A percentile compares a stretch with the other conserved stretches of the same genome.
These are phyloP conservation scores for Poeciliopsis gracilis DNA, from an alignment of 2,797 vertebrate species.

Conservation along the genomic window DNA sequence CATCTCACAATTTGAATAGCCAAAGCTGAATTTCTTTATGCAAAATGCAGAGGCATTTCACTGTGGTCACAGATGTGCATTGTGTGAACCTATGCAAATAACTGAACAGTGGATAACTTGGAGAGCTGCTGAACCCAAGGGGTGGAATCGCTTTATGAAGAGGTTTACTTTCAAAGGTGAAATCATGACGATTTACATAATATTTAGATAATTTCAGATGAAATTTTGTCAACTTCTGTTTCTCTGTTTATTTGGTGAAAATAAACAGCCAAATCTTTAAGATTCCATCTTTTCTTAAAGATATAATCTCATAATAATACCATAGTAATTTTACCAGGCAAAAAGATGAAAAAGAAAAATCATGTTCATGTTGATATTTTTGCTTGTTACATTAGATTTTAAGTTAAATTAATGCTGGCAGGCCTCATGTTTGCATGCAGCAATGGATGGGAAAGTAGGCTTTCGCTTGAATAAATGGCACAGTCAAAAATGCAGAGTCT, in stretches of 20 bases:
- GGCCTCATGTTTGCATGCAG: background rate
- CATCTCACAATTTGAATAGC: slow-evolving; percentile 70
- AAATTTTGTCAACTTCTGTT: background rate
- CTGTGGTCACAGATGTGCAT: slow-evolving; percentile 56
- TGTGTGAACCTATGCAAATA: slow-evolving; percentile 61
- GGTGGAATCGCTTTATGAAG: background rate
- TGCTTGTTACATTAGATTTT: background rate
- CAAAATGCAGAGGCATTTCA: slow-evolving; percentile 68
- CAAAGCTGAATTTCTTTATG: slow-evolving; percentile 73
- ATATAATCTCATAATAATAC: background rate
- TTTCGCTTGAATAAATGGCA: background rate
- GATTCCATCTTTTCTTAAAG: background rate
- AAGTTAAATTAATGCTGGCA: background rate
- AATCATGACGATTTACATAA: background rate
- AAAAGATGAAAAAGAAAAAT: background rate
- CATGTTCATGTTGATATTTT: background rate
- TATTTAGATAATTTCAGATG: background rate
- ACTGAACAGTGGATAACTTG: background rate
- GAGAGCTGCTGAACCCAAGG: background rate
- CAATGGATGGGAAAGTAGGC: background rate
- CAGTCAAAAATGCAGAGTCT: background rate
- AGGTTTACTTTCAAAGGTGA: background rate
- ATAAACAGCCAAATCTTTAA: too few species aligned
- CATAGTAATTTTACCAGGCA: background rate
- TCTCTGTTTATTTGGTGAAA: background rate